Evolutionary conservation across 2,113 vertebrate species (phyloP), one percentile per base, ranked within the genome.

Genomic region (Hippocampus mohnikei): DNA sequence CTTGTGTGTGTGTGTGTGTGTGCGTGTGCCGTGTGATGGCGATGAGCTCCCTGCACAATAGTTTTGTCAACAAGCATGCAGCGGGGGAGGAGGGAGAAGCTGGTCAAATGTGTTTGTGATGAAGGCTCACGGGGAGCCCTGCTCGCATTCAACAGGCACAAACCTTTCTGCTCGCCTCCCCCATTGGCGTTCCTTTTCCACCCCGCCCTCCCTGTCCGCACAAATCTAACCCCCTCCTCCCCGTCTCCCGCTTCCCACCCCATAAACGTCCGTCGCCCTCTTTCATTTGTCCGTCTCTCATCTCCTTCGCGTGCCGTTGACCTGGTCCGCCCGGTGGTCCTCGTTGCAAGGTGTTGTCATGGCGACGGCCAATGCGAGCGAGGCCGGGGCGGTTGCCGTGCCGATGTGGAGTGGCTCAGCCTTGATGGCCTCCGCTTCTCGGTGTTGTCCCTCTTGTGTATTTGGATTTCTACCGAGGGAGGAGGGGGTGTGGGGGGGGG

Each of bases 61-160:
- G 80, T 90, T 89, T 88, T 83, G 88, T 86, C 85, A 89, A 89
- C 86, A 90, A 81, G 85, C 72, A 76, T 44, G 74, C 68, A 81
- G 78, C 74, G 75, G 33, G 70, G 73, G 62, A 25, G 59, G 21
- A 10, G 55, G 41, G 84, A 83, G 86, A 88, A 86, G 70, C 87
- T 83, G 80, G 81, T 86, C 85, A 87, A 90, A 84, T 85, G 83
- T 84, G 78, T 87, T 77, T 69, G 81, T 67, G 78, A 77, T 89
- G 70, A 56, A 80, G 85, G 76, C 85, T 87, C 81, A 74, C 81
- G 82, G 84, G 55, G 78, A 88, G 81, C 89, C 85, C 87, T 89
- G 85, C 85, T 89, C 67, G 75, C 80, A 87, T 90, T 79, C 87
- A 90, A 88, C 72, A 90, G 94, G 94, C 95, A 76, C 82, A 69